phyloP scores from a whole-genome alignment of 2,888 invertebrate genomes.

The Sepioteuthis lessoniana region DNA sequence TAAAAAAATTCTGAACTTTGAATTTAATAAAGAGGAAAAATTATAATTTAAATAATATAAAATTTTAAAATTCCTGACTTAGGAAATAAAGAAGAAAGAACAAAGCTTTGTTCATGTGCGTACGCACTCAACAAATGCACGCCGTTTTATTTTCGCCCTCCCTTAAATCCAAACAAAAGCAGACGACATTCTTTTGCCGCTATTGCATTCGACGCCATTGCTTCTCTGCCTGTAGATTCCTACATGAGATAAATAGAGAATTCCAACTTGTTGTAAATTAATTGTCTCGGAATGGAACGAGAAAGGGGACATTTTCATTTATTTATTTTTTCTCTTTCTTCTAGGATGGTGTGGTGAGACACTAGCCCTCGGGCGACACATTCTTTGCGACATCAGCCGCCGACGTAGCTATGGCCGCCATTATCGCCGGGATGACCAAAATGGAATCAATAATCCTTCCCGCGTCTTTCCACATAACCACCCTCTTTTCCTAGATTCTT shows the following conservation, averaged over 20 bases:
- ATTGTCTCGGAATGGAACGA: constrained; percentile 33
- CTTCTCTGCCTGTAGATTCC: neutral
- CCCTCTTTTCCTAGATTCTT: neutral
- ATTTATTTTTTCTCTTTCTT: neutral
- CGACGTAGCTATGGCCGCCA: neutral
- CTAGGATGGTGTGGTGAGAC: neutral
- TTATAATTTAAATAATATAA: constrained; percentile 1
- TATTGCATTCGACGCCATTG: too few species aligned
- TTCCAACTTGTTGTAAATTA: constrained; percentile 23
- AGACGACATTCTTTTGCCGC: constrained; percentile 20
- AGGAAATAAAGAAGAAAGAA: neutral
- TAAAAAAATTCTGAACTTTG: neutral
- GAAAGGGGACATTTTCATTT: neutral
- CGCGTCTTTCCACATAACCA: neutral
- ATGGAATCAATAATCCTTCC: neutral
- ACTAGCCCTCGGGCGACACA: neutral
- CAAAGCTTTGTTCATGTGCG: neutral
- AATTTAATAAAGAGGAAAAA: neutral
- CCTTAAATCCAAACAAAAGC: neutral
- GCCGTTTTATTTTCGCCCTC: neutral
- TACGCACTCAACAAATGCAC: neutral
- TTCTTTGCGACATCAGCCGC: constrained; percentile 9
- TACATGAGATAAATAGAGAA: neutral
- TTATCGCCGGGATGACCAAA: constrained; percentile 18
- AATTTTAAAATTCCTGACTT: neutral